Conservation (phyloP, 2,888 invertebrate genomes). For the Plagodis dolabraria region DNA sequence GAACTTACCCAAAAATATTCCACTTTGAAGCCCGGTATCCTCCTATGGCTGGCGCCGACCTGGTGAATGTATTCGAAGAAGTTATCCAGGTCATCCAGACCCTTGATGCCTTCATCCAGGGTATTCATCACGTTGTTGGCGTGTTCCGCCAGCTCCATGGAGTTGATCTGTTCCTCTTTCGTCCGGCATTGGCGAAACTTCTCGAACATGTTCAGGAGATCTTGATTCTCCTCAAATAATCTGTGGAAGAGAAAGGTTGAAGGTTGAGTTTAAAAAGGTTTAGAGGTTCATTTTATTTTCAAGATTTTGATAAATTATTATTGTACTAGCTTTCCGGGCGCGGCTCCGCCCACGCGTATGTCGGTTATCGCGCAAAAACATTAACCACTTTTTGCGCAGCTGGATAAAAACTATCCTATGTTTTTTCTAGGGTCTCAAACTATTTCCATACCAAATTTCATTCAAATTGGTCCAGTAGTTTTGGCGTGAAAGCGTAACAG, state of each 20-base stretch:
- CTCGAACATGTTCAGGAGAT: constrained; percentile 91
- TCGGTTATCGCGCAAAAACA: no score
- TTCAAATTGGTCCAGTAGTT: no score
- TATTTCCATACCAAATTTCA: no score
- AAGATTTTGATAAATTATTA: no score
- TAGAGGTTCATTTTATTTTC: no score
- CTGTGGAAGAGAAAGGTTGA: constrained; percentile 73
- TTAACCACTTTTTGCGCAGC: no score
- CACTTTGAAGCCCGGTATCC: constrained; percentile 93
- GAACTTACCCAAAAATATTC: constrained; percentile 95
- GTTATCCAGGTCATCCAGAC: constrained; percentile 93
- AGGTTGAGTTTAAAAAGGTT: no score
- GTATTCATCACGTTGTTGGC: constrained; percentile 96
- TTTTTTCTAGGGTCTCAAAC: no score
- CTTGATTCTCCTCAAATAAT: constrained; percentile 93
- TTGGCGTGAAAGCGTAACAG: no score
- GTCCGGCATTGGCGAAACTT: constrained; percentile 92
- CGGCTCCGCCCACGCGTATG: no score
- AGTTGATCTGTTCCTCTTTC: constrained; percentile 91
- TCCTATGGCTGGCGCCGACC: constrained; percentile 92
- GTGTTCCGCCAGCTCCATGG: constrained; percentile 93
- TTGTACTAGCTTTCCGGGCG: no score
- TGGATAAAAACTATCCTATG: no score
- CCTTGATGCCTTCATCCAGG: constrained; percentile 94
- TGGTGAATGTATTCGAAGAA: constrained; percentile 93